A percentile compares a stretch with the other conserved stretches of the same genome.
Evolutionary conservation across 2,113 vertebrate genomes (phyloP).

Genomic region (Poecilia latipinna): DNA sequence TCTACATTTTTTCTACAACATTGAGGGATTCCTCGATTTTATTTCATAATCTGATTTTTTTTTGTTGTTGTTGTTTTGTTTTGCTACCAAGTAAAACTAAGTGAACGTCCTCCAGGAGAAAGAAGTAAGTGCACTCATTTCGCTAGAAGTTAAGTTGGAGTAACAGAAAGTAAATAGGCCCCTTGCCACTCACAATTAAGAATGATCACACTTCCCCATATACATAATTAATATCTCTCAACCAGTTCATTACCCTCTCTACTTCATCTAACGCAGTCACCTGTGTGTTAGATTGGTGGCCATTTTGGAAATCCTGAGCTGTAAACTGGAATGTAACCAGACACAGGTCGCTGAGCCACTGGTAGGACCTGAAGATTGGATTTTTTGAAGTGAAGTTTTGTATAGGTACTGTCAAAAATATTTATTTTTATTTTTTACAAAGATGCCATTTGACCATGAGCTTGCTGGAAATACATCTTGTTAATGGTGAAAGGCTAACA

Average conservation of each 20-base stretch:
- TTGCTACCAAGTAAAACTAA: neutral
- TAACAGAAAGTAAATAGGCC: no score
- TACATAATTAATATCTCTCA: no score
- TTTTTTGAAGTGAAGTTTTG: neutral
- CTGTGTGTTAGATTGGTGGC: slow-evolving; percentile 26
- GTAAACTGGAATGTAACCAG: slow-evolving; percentile 38
- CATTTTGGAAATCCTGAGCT: slow-evolving; percentile 19
- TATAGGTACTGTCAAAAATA: neutral
- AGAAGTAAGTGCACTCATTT: neutral
- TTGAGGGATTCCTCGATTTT: neutral
- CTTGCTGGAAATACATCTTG: neutral
- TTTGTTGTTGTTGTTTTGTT: neutral
- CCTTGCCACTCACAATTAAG: neutral
- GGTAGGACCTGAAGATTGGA: slow-evolving; percentile 26
- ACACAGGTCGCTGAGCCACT: slow-evolving; percentile 27
- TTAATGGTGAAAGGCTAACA: neutral
- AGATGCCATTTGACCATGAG: neutral
- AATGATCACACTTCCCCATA: no score
- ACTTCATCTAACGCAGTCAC: neutral
- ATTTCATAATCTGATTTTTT: neutral
- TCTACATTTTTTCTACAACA: neutral
- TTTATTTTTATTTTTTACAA: neutral
- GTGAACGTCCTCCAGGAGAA: neutral
- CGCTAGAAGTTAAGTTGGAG: no score
- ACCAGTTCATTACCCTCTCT: no score